Evolutionary conservation across 1,140 invertebrate genomes (phyloP).

Genomic region (Cydia strobilella): DNA sequence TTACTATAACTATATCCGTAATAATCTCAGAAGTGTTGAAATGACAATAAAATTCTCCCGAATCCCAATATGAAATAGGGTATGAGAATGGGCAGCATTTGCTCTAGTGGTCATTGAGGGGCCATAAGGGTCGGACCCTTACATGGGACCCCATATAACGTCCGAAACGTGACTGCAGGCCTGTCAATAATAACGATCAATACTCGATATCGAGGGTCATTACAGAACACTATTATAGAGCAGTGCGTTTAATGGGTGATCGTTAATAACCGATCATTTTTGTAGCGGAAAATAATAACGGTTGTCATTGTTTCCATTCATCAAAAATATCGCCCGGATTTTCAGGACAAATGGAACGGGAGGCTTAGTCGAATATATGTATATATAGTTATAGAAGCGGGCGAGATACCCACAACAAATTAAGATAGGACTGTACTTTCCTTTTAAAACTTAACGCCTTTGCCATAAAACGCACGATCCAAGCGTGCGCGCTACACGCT

Average conservation of each 20-base stretch:
- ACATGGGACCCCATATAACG: slow-evolving; percentile 3
- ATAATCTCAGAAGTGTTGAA: neutral
- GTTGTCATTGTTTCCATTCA: neutral
- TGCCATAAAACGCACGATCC: too few relatives aligned
- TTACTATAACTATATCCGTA: neutral
- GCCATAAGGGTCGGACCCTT: slow-evolving; percentile 11
- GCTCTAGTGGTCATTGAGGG: neutral
- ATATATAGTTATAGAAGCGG: too few relatives aligned
- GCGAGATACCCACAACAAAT: too few relatives aligned
- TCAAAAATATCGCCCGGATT: neutral
- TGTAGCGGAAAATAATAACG: slow-evolving; percentile 3
- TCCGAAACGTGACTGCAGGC: slow-evolving; percentile 5
- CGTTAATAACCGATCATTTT: neutral
- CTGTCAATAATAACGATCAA: slow-evolving; percentile 29
- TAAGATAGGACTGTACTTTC: too few relatives aligned
- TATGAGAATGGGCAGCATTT: neutral
- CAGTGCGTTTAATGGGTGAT: slow-evolving; percentile 10
- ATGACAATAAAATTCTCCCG: slow-evolving; percentile 2
- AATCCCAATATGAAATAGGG: neutral
- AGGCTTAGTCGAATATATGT: too few relatives aligned
- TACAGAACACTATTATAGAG: slow-evolving; percentile 15
- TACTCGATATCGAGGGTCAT: slow-evolving; percentile 24
- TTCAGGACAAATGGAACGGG: too few relatives aligned
- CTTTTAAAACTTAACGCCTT: too few relatives aligned
- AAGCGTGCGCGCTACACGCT: too few relatives aligned